phyloP scores from a whole-genome alignment of 2,888 invertebrate species.

The Flexamia atlantica region DNA sequence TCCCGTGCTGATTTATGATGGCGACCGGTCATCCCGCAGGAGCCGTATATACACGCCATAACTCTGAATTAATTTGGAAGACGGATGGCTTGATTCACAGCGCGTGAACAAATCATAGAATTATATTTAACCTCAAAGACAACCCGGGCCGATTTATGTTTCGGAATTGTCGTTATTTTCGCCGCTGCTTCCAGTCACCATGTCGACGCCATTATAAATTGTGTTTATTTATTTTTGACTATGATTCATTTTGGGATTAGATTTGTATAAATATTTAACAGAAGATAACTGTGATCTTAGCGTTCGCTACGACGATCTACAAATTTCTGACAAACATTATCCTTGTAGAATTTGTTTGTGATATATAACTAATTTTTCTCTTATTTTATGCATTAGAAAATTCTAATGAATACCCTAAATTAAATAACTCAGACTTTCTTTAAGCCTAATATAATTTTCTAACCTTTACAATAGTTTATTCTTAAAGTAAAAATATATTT shows the following conservation, averaged over 20 bases:
- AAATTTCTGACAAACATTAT: too few species aligned
- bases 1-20: conserved; percentile 27
- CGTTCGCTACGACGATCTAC: too few species aligned
- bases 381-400: too few species aligned
- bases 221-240: conserved; percentile 13
- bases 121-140: conserved; percentile 56
- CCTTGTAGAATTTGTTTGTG: too few species aligned
- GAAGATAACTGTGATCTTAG: too few species aligned
- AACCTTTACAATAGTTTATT: too few species aligned
- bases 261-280: not conserved
- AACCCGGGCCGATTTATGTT: conserved; percentile 1
- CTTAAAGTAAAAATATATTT: too few species aligned
- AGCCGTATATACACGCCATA: conserved; percentile 44
- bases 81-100: conserved; percentile 20
- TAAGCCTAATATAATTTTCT: too few species aligned
- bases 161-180: conserved; percentile 24
- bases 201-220: conserved; percentile 3
- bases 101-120: conserved; percentile 52
- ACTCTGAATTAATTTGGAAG: conserved; percentile 53
- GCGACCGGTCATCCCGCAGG: conserved; percentile 13
- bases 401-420: too few species aligned
- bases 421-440: too few species aligned
- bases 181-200: not conserved
- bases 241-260: not conserved
- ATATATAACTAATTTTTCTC: too few species aligned